These are phyloP conservation scores for Drosophila sulfurigaster DNA, from an alignment of 1,140 invertebrate genomes.

Conservation along the genomic window DNA sequence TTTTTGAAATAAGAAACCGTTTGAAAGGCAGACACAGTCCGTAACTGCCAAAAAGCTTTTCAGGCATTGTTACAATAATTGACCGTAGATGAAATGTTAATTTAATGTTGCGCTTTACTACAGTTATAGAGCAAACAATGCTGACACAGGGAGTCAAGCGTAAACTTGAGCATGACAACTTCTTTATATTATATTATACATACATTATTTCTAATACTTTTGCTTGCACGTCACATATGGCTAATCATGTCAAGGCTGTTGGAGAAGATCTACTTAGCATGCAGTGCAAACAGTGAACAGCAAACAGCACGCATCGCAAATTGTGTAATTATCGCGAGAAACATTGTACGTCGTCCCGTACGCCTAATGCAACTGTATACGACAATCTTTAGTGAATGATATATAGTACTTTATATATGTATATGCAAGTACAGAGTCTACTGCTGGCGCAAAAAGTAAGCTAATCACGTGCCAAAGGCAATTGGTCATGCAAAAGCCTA, in stretches of 20 bases:
- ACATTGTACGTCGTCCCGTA: slow-evolving; percentile 16
- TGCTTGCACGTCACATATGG: slow-evolving; percentile 14
- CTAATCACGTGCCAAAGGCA: slow-evolving; percentile 74
- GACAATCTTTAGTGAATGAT: slow-evolving; percentile 53
- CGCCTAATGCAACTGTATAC: slow-evolving; percentile 40
- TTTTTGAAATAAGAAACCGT: slow-evolving; percentile 14
- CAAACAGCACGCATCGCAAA: slow-evolving; percentile 45
- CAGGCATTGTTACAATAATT: slow-evolving; percentile 33
- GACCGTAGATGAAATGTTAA: slow-evolving; percentile 56
- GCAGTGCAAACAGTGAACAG: slow-evolving; percentile 38
- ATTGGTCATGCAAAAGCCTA: slow-evolving; percentile 61
- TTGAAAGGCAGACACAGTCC: not conserved
- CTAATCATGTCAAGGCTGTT: slow-evolving; percentile 68
- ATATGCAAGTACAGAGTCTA: slow-evolving; percentile 15
- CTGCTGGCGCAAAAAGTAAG: slow-evolving; percentile 54
- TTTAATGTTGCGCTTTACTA: slow-evolving; percentile 10
- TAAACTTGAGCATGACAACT: not conserved
- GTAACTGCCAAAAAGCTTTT: not conserved
- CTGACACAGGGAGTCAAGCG: not conserved
- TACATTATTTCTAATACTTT: slow-evolving; percentile 13
- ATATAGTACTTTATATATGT: slow-evolving; percentile 1
- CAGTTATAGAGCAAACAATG: not conserved
- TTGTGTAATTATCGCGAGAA: slow-evolving; percentile 60
- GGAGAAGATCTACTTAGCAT: slow-evolving; percentile 55
- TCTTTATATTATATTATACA: not conserved